Base-by-base conservation (phyloP, 1,140 invertebrate genomes). In the Eumeta japonica region DNA sequence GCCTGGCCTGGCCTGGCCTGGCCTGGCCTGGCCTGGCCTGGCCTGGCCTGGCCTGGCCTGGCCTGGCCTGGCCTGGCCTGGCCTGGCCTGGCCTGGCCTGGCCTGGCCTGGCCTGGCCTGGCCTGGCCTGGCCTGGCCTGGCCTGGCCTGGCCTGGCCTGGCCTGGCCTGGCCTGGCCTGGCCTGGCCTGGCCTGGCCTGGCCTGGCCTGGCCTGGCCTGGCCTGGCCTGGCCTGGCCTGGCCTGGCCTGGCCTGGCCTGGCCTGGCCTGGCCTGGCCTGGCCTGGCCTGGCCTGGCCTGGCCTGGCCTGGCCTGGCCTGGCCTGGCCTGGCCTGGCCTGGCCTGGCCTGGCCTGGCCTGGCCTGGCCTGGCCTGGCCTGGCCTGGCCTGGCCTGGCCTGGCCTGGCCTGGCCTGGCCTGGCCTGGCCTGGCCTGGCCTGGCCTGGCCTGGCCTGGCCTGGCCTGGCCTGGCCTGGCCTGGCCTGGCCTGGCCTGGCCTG, bases 141-240 rank as follows among this genome's bases (percentile, higher is more conserved):
- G n/a, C 20, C 20, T 24, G 20, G n/a, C 20, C 20, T 24, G 20
- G n/a, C 20, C 20, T 24, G 20, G n/a, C 20, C 45, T 31, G 11
- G 48, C 24, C 46, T 39, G 36, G 37, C 47, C 45, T 39, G 36
- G 37, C 47, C 45, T 24, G 20, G n/a, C 20, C 20, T 24, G 39
- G 28, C 20, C 20, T 24, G 20, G n/a, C 20, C 20, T 24, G 20
- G n/a, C 5, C 20, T 24, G 20, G n/a, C 20, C 20, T 24, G 20
- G n/a, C 20, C 20, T 24, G 20, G n/a, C 20, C 20, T 24, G 20
- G n/a, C 20, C 20, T 24, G 20, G n/a, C 20, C 20, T 24, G 20
- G n/a, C 20, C 20, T 24, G 20, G n/a, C 20, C 20, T 24, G 20
- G n/a, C 20, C 20, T 24, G 20, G n/a, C 20, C 20, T 24, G 20